Percentiles rank a stretch among this genome's conserved stretches.
These are phyloP conservation scores for Rhagonycha lutea DNA, from an alignment of 2,888 invertebrate genomes.

Conservation along the genomic window DNA sequence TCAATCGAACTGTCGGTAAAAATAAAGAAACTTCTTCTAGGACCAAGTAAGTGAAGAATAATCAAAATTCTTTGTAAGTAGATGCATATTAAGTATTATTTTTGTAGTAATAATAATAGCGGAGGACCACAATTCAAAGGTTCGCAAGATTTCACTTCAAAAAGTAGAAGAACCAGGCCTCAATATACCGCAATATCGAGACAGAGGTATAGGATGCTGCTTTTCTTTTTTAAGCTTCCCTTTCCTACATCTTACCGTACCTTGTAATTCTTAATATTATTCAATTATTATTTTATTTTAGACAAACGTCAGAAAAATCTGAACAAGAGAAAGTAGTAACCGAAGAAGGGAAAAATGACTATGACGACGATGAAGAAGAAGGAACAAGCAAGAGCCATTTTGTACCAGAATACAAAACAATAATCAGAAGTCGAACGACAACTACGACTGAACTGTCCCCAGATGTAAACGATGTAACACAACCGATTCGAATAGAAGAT, in stretches of 20 bases:
- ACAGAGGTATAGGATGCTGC: slow-evolving; percentile 40
- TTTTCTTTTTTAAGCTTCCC: background rate
- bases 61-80: slow-evolving; percentile 53
- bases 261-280: background rate
- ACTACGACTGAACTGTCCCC: slow-evolving; percentile 36
- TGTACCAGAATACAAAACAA: slow-evolving; percentile 69
- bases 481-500: background rate
- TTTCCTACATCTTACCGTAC: background rate
- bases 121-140: slow-evolving; percentile 64
- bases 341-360: slow-evolving; percentile 37
- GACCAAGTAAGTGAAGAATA: slow-evolving; percentile 5
- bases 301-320: slow-evolving; percentile 41
- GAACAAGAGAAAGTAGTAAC: slow-evolving; percentile 39
- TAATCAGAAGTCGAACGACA: slow-evolving; percentile 64
- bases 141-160: slow-evolving; percentile 51
- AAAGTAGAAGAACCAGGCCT: slow-evolving; percentile 54
- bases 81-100: too few relatives aligned
- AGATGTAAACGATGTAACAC: slow-evolving; percentile 11
- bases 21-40: slow-evolving; percentile 1
- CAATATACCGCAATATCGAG: slow-evolving; percentile 51
- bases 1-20: slow-evolving; percentile 54
- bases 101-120: slow-evolving; percentile 58
- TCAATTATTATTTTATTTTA: slow-evolving; percentile 18
- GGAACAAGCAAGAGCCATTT: background rate
- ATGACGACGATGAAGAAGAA: slow-evolving; percentile 35